Evolutionary conservation across 2,797 vertebrate genomes (phyloP).

Genomic region (Gymnothorax javanicus): DNA sequence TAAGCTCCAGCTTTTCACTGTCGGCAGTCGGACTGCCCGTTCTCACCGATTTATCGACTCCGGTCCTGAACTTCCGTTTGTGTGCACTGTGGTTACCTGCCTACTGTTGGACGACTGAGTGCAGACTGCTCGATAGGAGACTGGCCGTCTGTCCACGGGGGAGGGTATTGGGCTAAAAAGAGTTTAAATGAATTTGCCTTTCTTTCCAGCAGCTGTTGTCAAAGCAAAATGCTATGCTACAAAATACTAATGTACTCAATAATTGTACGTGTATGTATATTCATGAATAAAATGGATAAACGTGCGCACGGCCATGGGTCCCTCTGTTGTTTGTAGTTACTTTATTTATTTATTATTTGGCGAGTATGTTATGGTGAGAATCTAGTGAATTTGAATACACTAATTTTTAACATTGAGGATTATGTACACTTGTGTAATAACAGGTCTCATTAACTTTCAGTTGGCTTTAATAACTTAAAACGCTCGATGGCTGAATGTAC

Average conservation of each 20-base stretch:
- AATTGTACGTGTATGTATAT: constrained; percentile 77
- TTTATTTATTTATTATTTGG: not conserved
- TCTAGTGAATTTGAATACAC: not conserved
- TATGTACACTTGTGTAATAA: too few species aligned
- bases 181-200: constrained; percentile 43
- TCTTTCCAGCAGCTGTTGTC: constrained; percentile 77
- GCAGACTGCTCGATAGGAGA: constrained; percentile 45
- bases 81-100: not conserved
- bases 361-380: not conserved
- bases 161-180: constrained; percentile 32
- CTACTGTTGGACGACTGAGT: constrained; percentile 46
- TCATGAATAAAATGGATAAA: constrained; percentile 81
- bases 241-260: constrained; percentile 82
- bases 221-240: constrained; percentile 78
- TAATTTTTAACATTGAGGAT: not conserved
- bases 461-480: too few species aligned
- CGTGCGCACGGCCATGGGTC: constrained; percentile 42
- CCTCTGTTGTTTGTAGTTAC: not conserved
- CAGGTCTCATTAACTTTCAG: too few species aligned
- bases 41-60: not conserved
- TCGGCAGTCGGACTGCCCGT: not conserved
- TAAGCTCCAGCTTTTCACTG: constrained; percentile 60
- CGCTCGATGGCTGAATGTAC: too few species aligned
- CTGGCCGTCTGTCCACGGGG: constrained; percentile 43
- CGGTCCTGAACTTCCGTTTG: not conserved